Evolutionary conservation across 2,888 invertebrate species (phyloP).

Genomic region (Drosophila barbarae): DNA sequence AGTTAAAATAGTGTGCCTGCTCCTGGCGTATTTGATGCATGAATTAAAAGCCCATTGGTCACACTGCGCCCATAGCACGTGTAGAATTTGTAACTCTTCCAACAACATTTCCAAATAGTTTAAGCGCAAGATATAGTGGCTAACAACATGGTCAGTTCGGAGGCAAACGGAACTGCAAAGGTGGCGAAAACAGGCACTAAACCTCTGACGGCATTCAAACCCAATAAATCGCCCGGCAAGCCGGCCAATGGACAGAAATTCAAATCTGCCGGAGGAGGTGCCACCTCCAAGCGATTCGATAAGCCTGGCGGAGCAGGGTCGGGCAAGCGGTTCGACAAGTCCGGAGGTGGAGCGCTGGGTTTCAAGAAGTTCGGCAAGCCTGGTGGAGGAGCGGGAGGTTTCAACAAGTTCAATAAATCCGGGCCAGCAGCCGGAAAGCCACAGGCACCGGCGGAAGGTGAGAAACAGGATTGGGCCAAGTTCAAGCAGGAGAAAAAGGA

Average conservation of each 20-base stretch:
- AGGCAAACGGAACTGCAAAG: conserved; percentile 25
- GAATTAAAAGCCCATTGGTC: background rate
- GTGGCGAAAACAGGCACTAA: conserved; percentile 9
- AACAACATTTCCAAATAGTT: conserved; percentile 18
- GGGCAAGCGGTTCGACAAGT: conserved; percentile 1
- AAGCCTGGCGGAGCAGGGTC: background rate
- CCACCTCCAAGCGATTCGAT: background rate
- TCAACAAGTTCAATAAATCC: conserved; percentile 16
- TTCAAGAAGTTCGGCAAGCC: conserved; percentile 11
- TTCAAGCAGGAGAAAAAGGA: conserved; percentile 88
- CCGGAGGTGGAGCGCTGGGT: background rate
- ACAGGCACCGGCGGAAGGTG: conserved; percentile 50
- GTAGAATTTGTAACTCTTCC: conserved; percentile 13
- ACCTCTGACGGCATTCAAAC: conserved; percentile 14
- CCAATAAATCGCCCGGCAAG: conserved; percentile 9
- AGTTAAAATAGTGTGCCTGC: background rate
- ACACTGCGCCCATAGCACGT: conserved; percentile 20
- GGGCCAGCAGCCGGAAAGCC: conserved; percentile 3
- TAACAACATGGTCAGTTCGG: conserved; percentile 30
- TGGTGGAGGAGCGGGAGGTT: background rate
- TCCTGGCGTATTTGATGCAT: too few relatives aligned
- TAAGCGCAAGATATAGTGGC: background rate
- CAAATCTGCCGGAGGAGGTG: conserved; percentile 15
- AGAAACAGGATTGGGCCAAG: conserved; percentile 87
- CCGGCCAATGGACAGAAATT: conserved; percentile 15